Percentiles rank a stretch among this genome's conserved stretches.
Evolutionary conservation across 2,888 invertebrate genomes (phyloP).

Genomic region (Dromius quadrimaculatus): DNA sequence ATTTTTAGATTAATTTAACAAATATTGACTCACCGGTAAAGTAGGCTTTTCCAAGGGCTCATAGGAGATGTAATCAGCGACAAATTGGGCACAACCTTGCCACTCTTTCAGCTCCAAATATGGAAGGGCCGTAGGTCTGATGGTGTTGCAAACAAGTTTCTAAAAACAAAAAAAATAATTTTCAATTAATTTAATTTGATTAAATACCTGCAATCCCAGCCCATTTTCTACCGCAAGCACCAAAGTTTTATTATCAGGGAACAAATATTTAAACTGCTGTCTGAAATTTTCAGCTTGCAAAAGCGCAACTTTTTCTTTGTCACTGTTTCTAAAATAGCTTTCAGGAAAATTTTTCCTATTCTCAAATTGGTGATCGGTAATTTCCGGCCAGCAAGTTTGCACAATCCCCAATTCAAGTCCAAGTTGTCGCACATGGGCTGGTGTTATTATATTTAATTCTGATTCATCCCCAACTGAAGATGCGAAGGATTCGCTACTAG

Average conservation of each 20-base stretch:
- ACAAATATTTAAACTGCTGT: conserved; percentile 74
- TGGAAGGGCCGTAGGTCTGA: conserved; percentile 82
- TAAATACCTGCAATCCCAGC: conserved; percentile 78
- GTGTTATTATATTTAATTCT: conserved; percentile 61
- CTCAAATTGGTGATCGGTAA: conserved; percentile 70
- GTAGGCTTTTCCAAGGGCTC: conserved; percentile 77
- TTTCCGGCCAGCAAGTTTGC: conserved; percentile 75
- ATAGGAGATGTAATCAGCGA: conserved; percentile 83
- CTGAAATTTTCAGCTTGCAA: conserved; percentile 85
- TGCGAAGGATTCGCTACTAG: too few species aligned
- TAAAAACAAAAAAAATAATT: conserved; percentile 64
- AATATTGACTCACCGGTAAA: conserved; percentile 79
- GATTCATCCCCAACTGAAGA: not conserved
- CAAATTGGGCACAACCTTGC: conserved; percentile 79
- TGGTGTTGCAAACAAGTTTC: conserved; percentile 91
- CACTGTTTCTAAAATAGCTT: conserved; percentile 74
- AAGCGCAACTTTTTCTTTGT: conserved; percentile 79
- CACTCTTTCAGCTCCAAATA: conserved; percentile 78
- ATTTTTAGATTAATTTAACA: too few species aligned
- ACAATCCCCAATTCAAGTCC: conserved; percentile 74
- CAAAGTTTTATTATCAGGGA: conserved; percentile 74
- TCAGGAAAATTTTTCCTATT: conserved; percentile 73
- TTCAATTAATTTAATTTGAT: not conserved
- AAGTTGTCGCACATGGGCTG: conserved; percentile 71
- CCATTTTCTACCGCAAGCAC: conserved; percentile 82